These are phyloP conservation scores for Cassiopea xamachana DNA, from an alignment of 30 jellyfish, hydroid and myxozoan genomes.

Conservation along the genomic window DNA sequence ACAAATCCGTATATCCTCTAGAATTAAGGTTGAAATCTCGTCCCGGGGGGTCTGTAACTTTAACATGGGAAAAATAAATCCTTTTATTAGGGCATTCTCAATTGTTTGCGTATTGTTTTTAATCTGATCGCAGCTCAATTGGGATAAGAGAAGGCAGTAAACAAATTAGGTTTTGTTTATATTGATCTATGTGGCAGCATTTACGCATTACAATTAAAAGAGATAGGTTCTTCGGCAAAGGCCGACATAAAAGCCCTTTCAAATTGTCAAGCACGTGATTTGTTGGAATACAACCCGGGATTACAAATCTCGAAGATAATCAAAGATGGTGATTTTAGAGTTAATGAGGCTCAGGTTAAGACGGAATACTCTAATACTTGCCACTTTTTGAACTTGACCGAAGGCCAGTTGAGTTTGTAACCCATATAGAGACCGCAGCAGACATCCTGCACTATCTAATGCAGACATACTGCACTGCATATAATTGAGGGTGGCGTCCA, in stretches of 20 bases:
- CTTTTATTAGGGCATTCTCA: neutral
- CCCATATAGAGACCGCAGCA: neutral
- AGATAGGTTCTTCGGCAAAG: neutral
- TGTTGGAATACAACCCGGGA: neutral
- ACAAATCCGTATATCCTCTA: constrained; percentile 17
- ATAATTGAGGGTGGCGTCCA: too few species aligned
- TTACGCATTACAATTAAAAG: neutral
- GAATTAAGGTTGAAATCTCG: neutral
- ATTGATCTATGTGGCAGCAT: neutral
- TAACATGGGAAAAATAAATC: constrained; percentile 5
- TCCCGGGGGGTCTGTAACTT: constrained; percentile 9
- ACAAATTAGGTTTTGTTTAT: constrained; percentile 7
- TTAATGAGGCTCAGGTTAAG: neutral
- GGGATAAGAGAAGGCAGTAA: constrained; percentile 3
- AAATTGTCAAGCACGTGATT: neutral
- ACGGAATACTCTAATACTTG: neutral
- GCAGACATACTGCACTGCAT: too few species aligned
- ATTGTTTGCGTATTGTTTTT: neutral
- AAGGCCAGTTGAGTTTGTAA: neutral
- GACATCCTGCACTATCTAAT: too few species aligned
- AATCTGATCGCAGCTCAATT: constrained; percentile 26
- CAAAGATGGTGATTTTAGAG: neutral
- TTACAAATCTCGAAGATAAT: constrained; percentile 7
- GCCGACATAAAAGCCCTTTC: constrained; percentile 3
- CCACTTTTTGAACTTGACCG: neutral